Conservation (phyloP, 1,140 invertebrate genomes). For the Philotrypesis tridentata region DNA sequence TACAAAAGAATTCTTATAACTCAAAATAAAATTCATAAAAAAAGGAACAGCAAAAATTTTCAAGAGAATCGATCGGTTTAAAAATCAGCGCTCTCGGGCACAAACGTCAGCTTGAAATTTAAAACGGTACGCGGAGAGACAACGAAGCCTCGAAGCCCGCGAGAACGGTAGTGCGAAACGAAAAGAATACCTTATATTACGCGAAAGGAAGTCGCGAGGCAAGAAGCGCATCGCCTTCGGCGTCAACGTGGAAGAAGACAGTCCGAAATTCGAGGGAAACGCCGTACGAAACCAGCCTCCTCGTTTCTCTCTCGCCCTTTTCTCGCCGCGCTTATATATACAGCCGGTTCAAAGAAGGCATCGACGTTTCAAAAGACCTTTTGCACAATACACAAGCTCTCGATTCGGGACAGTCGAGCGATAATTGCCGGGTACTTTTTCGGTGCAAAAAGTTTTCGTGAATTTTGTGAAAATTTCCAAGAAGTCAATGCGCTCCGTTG, state of each 20-base stretch:
- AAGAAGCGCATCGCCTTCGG: constrained; percentile 64
- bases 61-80: not conserved
- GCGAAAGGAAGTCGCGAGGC: not conserved
- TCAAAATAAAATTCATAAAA: too few relatives aligned
- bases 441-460: too few relatives aligned
- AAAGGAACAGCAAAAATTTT: not conserved
- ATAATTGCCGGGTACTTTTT: too few relatives aligned
- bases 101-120: not conserved
- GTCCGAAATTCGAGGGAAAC: constrained; percentile 68
- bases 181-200: not conserved
- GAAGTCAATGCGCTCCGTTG: not conserved
- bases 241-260: constrained; percentile 66
- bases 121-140: not conserved
- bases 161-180: not conserved
- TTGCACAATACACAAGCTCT: not conserved
- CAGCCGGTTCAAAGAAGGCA: too few relatives aligned
- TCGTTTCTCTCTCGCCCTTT: not conserved
- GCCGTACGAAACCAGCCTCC: constrained; percentile 34
- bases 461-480: not conserved
- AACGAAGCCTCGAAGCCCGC: constrained; percentile 16
- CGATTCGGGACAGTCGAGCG: not conserved
- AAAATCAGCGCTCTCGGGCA: not conserved
- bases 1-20: too few relatives aligned
- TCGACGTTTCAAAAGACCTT: not conserved
- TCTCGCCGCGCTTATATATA: not conserved